These are phyloP conservation scores for Bothrops jararaca DNA, from an alignment of 2,113 vertebrate species.

Conservation along the genomic window DNA sequence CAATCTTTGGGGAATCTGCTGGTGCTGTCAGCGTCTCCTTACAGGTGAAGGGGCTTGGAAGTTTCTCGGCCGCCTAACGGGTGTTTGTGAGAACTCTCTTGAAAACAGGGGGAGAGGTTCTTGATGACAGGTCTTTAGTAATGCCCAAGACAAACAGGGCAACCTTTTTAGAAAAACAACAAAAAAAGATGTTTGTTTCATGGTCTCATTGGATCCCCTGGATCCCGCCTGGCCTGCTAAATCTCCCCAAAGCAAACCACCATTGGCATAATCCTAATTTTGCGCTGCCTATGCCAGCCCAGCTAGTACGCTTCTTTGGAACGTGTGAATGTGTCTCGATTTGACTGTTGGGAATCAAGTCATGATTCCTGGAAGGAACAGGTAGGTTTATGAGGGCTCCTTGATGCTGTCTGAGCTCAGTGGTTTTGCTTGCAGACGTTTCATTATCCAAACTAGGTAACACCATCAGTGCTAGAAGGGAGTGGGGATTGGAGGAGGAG, in stretches of 20 bases:
- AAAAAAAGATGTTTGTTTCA: not conserved
- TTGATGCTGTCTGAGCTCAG: too few relatives aligned
- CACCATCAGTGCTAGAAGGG: too few relatives aligned
- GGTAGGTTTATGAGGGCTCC: not conserved
- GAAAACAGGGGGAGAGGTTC: not conserved
- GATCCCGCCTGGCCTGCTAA: not conserved
- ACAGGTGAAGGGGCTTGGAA: conserved; percentile 72
- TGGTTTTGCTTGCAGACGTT: too few relatives aligned
- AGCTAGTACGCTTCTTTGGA: not conserved
- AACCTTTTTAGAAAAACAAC: not conserved
- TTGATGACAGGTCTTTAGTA: not conserved
- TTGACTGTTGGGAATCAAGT: not conserved
- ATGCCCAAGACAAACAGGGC: not conserved
- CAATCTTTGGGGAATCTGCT: conserved; percentile 92
- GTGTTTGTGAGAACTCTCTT: not conserved
- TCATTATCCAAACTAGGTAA: too few relatives aligned
- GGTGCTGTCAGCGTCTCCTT: conserved; percentile 81
- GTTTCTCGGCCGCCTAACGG: not conserved
- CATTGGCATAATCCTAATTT: not conserved
- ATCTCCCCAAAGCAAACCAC: not conserved
- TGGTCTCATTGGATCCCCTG: not conserved
- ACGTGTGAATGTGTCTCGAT: not conserved
- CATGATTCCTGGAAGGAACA: not conserved
- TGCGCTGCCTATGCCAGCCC: not conserved
- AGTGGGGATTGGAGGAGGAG: too few relatives aligned